A percentile compares a stretch with the other conserved stretches of the same genome.
phyloP scores from a whole-genome alignment of 1,140 invertebrate genomes.

The Zaprionus ornatus region DNA sequence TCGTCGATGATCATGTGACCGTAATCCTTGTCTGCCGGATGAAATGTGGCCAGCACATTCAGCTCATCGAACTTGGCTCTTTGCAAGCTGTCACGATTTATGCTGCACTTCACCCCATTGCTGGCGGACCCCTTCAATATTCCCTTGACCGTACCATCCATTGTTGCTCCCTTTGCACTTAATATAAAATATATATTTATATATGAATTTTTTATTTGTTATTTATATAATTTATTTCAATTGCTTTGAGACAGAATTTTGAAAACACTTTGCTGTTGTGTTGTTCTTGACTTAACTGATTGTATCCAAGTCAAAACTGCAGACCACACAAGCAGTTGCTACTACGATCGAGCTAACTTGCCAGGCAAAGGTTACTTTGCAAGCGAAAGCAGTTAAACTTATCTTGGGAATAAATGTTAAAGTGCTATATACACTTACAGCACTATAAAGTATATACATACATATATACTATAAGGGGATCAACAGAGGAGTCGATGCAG shows the following conservation, averaged over 20 bases:
- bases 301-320: not conserved
- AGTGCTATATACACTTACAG: too few species aligned
- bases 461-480: too few species aligned
- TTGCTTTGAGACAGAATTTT: conserved; percentile 10
- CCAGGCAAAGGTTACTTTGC: not conserved
- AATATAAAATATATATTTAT: conserved; percentile 1
- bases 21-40: conserved; percentile 89
- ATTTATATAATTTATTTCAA: conserved; percentile 9
- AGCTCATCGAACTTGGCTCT: conserved; percentile 73
- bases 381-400: not conserved
- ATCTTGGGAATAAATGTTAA: not conserved
- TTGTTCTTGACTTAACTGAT: not conserved
- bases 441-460: too few species aligned
- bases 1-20: conserved; percentile 99
- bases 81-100: conserved; percentile 40
- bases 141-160: conserved; percentile 28
- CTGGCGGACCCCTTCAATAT: conserved; percentile 39
- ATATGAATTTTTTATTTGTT: conserved; percentile 1
- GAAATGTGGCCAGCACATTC: conserved; percentile 67
- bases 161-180: not conserved
- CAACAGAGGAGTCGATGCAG: too few species aligned
- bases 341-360: not conserved
- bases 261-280: not conserved
- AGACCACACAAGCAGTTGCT: not conserved
- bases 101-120: too few species aligned